Percentiles rank a stretch among this genome's conserved stretches.
Evolutionary conservation across 2,888 invertebrate genomes (phyloP).

Genomic region (Drosophila rubida): DNA sequence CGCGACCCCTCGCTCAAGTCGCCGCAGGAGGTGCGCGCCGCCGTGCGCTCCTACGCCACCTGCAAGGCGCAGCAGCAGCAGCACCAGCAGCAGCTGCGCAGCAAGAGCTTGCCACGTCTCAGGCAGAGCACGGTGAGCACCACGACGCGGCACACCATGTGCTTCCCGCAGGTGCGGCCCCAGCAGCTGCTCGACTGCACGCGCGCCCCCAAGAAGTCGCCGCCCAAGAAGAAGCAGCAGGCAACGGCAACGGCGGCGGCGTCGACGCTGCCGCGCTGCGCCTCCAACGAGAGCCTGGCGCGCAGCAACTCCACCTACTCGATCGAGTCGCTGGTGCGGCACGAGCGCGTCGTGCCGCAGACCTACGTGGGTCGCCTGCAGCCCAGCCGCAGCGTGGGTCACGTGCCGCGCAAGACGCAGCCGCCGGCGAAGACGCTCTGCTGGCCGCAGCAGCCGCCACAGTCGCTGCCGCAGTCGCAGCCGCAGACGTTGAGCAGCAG

Average conservation of each 20-base stretch:
- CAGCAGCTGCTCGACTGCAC: slow-evolving; percentile 59
- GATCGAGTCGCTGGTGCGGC: slow-evolving; percentile 81
- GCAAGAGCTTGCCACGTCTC: slow-evolving; percentile 83
- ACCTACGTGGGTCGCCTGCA: slow-evolving; percentile 61
- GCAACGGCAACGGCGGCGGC: slow-evolving; percentile 24
- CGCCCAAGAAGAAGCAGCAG: slow-evolving; percentile 31
- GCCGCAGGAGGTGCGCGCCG: slow-evolving; percentile 87
- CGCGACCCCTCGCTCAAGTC: slow-evolving; percentile 87
- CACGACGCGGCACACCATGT: slow-evolving; percentile 75
- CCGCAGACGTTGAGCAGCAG: slow-evolving; percentile 87
- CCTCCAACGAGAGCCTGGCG: slow-evolving; percentile 82
- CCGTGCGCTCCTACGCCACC: slow-evolving; percentile 84
- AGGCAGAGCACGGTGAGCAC: slow-evolving; percentile 70
- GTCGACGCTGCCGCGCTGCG: slow-evolving; percentile 50
- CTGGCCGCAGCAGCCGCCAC: slow-evolving; percentile 86
- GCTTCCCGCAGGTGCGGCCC: slow-evolving; percentile 68
- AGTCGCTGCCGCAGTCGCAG: slow-evolving; percentile 73
- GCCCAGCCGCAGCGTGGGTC: slow-evolving; percentile 74
- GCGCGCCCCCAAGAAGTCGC: slow-evolving; percentile 48
- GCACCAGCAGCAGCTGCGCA: slow-evolving; percentile 51
- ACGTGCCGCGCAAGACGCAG: slow-evolving; percentile 64
- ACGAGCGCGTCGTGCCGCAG: slow-evolving; percentile 57
- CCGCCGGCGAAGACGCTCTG: slow-evolving; percentile 86
- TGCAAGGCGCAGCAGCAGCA: slow-evolving; percentile 70
- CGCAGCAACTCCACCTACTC: slow-evolving; percentile 84